phyloP scores from a whole-genome alignment of 2,113 vertebrate genomes.

The Pteruthius melanotis region DNA sequence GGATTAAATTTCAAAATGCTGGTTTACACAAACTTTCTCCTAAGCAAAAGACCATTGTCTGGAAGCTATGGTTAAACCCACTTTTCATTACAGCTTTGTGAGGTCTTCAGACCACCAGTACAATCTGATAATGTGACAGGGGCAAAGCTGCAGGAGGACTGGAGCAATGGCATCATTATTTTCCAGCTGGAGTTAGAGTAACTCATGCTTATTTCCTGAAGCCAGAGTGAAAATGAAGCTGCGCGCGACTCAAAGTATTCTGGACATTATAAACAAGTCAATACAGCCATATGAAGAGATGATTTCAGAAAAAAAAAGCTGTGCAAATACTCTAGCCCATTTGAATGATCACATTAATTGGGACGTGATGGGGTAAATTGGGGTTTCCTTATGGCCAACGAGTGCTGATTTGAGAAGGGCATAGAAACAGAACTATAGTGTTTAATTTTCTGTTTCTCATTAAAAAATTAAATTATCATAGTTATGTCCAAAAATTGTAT shows the following conservation, averaged over 20 bases:
- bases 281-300: not conserved
- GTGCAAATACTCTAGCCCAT: not conserved
- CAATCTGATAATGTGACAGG: not conserved
- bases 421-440: not conserved
- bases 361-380: not conserved
- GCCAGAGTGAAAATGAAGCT: not conserved
- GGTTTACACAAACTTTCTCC: not conserved
- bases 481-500: not conserved
- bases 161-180: not conserved
- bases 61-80: not conserved
- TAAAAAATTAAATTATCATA: not conserved
- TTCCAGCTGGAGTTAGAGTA: not conserved
- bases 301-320: not conserved
- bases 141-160: not conserved
- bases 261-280: not conserved
- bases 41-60: not conserved
- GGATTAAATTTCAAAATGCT: not conserved
- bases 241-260: rapidly evolving
- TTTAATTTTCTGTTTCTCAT: not conserved
- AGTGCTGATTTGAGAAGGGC: not conserved
- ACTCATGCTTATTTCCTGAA: not conserved
- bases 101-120: not conserved
- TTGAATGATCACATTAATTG: not conserved
- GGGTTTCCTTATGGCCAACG: not conserved
- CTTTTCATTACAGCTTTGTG: not conserved